Percentiles rank a stretch among this genome's conserved stretches.
Evolutionary conservation across 2,113 vertebrate genomes (phyloP).

Genomic region (Amazona guildingii): DNA sequence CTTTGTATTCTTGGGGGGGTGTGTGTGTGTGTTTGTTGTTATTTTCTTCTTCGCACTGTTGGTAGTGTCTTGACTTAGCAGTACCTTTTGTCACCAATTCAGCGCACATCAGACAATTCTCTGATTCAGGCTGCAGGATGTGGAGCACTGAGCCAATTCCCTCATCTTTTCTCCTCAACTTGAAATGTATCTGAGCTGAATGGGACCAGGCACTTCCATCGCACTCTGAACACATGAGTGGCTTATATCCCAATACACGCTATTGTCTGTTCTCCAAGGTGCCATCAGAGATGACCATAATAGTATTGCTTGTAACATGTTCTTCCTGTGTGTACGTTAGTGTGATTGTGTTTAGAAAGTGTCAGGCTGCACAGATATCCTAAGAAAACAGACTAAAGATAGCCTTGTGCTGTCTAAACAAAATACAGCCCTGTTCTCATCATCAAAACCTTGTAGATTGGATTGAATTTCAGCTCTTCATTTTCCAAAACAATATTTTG

Average conservation of each 20-base stretch:
- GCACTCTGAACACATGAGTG: fast-evolving
- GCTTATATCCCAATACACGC: neutral
- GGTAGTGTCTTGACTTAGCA: neutral
- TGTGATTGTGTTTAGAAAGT: neutral
- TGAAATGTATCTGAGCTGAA: neutral
- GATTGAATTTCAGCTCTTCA: neutral
- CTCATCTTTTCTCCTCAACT: neutral
- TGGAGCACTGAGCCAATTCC: neutral
- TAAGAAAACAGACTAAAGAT: neutral
- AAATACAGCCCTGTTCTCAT: neutral
- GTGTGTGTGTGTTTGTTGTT: no score
- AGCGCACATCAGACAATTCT: neutral
- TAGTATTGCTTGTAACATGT: neutral
- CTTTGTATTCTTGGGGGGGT: neutral
- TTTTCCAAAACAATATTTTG: fast-evolving
- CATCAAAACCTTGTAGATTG: neutral
- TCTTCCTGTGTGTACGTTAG: fast-evolving
- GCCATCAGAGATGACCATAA: neutral
- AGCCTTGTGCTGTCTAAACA: neutral
- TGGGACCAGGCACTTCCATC: neutral
- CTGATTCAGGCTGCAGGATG: neutral
- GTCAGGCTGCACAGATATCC: neutral
- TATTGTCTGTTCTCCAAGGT: neutral
- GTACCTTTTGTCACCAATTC: neutral
- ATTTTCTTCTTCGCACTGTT: neutral